These are phyloP conservation scores for Mesoligia furuncula DNA, from an alignment of 2,888 invertebrate genomes.

Conservation along the genomic window DNA sequence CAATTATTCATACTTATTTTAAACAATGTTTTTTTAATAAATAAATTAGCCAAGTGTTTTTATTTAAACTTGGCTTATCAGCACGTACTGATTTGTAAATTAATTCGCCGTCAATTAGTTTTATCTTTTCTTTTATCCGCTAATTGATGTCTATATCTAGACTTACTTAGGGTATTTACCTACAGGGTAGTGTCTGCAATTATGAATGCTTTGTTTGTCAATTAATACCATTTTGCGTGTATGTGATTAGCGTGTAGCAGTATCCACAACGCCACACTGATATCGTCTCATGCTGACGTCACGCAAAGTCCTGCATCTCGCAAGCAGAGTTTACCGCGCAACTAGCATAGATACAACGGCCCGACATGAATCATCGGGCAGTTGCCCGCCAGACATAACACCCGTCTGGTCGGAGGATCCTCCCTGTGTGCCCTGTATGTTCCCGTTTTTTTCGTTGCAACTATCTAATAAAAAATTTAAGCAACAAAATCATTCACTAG, in stretches of 20 bases:
- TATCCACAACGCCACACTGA: too few relatives aligned
- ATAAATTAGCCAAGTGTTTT: neutral
- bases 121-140: slow-evolving; percentile 29
- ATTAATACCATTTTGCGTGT: slow-evolving; percentile 14
- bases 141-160: slow-evolving; percentile 33
- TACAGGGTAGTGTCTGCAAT: slow-evolving; percentile 9
- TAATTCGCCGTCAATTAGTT: slow-evolving; percentile 25
- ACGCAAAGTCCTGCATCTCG: too few relatives aligned
- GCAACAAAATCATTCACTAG: too few relatives aligned
- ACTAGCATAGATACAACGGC: too few relatives aligned
- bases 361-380: too few relatives aligned
- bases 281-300: too few relatives aligned
- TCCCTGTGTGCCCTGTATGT: too few relatives aligned
- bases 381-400: too few relatives aligned
- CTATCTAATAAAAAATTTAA: neutral
- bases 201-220: neutral
- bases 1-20: slow-evolving; percentile 18
- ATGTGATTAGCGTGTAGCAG: slow-evolving; percentile 6
- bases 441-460: too few relatives aligned
- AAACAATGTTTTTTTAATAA: neutral
- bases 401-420: too few relatives aligned
- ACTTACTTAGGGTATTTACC: neutral
- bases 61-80: slow-evolving; percentile 28
- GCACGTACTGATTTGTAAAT: slow-evolving; percentile 23
- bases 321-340: too few relatives aligned